Percentiles rank a stretch among this genome's conserved stretches.
Evolutionary conservation across 1,140 invertebrate genomes (phyloP).

Genomic region (Diprion similis): DNA sequence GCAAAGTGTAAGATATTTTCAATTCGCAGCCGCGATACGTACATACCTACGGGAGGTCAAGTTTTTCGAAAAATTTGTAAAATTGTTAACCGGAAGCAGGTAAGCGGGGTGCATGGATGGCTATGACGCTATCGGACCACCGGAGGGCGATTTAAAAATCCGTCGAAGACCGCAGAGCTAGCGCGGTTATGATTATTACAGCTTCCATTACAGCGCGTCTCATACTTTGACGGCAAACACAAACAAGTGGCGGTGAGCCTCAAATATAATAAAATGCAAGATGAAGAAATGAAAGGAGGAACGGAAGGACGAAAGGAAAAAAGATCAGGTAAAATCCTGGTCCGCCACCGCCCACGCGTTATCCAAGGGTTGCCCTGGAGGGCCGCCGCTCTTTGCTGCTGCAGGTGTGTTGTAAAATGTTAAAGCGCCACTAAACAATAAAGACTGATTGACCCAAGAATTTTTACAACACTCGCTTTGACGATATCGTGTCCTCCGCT

Average conservation of each 20-base stretch:
- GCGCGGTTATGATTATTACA: not conserved
- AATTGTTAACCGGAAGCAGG: not conserved
- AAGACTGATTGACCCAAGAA: slow-evolving; percentile 52
- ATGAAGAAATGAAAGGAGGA: not conserved
- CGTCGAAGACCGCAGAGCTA: not conserved
- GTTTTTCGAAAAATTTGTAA: too few relatives aligned
- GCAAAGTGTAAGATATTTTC: too few relatives aligned
- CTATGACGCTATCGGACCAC: too few relatives aligned
- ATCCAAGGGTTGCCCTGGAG: not conserved
- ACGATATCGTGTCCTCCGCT: not conserved
- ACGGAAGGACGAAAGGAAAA: not conserved
- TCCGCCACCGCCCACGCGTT: not conserved
- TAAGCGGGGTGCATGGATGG: not conserved
- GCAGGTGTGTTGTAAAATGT: slow-evolving; percentile 40
- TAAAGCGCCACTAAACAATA: slow-evolving; percentile 42
- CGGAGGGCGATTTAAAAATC: too few relatives aligned
- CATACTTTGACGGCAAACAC: slow-evolving; percentile 5
- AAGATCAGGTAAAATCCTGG: not conserved
- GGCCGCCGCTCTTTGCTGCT: slow-evolving; percentile 28
- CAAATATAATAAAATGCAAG: slow-evolving; percentile 31
- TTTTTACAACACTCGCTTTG: slow-evolving; percentile 42
- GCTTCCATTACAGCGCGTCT: not conserved
- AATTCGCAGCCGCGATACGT: too few relatives aligned
- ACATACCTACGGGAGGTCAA: too few relatives aligned
- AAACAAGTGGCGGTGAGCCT: slow-evolving; percentile 26